Base-by-base conservation (phyloP, 2,113 vertebrate species). In the Malurus elegans region DNA sequence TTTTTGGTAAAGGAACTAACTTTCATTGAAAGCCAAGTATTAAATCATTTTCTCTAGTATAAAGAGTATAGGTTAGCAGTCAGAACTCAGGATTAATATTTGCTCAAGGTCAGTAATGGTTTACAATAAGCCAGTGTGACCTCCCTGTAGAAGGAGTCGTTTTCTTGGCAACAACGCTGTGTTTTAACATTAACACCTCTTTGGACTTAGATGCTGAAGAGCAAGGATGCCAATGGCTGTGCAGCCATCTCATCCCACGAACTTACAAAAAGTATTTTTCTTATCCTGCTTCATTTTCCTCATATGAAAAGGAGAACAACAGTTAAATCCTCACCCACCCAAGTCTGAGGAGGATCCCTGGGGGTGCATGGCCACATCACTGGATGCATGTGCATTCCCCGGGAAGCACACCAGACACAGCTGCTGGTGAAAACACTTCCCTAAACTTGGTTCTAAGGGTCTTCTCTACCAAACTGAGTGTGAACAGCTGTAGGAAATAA, bases 21-120 rank as follows among this genome's bases (percentile, higher is more conserved):
- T 94, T 90, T n/a, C 76, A 90, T 10, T 47, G 92, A 96, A 92
- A 94, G 87, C 87, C 92, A 92, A 94, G 90, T 71, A 95, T 76
- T 82, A 93, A 96, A 96, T 92, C 16, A 94, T 78, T 92, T 92
- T 82, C 82, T 79, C 29, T 73, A 74, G 56, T 44, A 88, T 25
- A 66, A 72, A 79, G 75, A 91, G 47, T 48, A 80, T 4, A 93
- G 84, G 84, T 72, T 94, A 85, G 72, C 64, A 86, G 85, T 88
- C 66, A 90, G 71, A 91, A 90, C 53, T 61, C 18, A 42, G 53
- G 57, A 91, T 88, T 92, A 91, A 17, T 88, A 82, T 79, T 76
- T 86, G 56, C 56, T 90, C 64, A 70, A 80, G 91, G 90, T 40
- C 79, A 76, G 29, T 47, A 76, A 60, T 56, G 34, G 64, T 67